Conservation (phyloP, 1,140 invertebrate genomes). For the Lordiphosa collinella region DNA sequence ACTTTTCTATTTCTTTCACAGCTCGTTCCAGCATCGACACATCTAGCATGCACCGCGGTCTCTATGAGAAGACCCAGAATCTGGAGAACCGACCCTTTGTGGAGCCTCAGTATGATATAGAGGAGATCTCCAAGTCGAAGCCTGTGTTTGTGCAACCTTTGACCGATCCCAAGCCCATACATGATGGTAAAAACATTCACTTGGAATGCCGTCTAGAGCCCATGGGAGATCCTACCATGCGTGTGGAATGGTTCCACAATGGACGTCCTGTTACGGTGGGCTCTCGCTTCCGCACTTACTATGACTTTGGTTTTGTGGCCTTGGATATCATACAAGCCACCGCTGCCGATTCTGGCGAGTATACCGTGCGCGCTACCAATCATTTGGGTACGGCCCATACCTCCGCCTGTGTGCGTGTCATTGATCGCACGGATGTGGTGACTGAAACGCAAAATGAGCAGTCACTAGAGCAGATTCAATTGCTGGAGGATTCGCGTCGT, state of each 20-base stretch:
- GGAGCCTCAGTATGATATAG: slow-evolving; percentile 92
- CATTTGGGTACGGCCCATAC: slow-evolving; percentile 95
- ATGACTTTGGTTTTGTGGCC: slow-evolving; percentile 96
- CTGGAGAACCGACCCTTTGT: slow-evolving; percentile 92
- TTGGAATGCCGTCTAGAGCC: slow-evolving; percentile 94
- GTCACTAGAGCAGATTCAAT: slow-evolving; percentile 95
- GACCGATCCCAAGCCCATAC: slow-evolving; percentile 89
- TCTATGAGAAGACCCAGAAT: slow-evolving; percentile 92
- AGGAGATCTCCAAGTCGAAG: slow-evolving; percentile 96
- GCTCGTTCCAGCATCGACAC: slow-evolving; percentile 93
- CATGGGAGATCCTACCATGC: slow-evolving; percentile 96
- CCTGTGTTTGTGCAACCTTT: slow-evolving; percentile 93
- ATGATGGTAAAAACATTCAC: slow-evolving; percentile 95
- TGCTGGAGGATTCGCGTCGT: slow-evolving; percentile 92
- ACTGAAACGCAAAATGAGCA: slow-evolving; percentile 97
- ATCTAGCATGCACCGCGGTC: slow-evolving; percentile 90
- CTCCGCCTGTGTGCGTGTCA: slow-evolving; percentile 92
- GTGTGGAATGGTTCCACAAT: slow-evolving; percentile 97
- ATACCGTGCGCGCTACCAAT: slow-evolving; percentile 95
- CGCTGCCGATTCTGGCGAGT: slow-evolving; percentile 94
- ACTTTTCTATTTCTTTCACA: too few relatives aligned
- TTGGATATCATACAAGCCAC: slow-evolving; percentile 93
- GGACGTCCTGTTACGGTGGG: slow-evolving; percentile 92
- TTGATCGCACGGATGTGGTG: slow-evolving; percentile 90
- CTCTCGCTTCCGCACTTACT: slow-evolving; percentile 95